A percentile compares a stretch with the other conserved stretches of the same genome.
Evolutionary conservation across 2,113 vertebrate species (phyloP).

Genomic region (Zeus faber): DNA sequence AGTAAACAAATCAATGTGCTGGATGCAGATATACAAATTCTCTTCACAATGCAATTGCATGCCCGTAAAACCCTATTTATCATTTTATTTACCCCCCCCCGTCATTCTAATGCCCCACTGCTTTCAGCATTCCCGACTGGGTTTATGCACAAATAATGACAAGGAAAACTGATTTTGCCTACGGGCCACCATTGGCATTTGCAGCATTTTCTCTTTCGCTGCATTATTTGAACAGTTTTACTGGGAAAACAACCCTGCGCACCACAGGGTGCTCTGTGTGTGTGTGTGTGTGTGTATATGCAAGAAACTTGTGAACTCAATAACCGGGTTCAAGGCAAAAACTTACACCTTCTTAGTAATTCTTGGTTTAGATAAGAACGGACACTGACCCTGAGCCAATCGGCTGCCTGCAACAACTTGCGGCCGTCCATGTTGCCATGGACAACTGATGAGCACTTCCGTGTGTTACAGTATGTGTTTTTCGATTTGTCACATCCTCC

Average conservation of each 20-base stretch:
- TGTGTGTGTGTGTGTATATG: constrained; percentile 31
- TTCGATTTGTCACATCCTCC: too few relatives aligned
- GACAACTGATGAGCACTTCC: not conserved
- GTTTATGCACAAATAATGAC: constrained; percentile 7
- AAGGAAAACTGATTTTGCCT: constrained; percentile 19
- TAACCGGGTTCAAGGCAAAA: constrained; percentile 40
- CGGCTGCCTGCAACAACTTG: not conserved
- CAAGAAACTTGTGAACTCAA: constrained; percentile 45
- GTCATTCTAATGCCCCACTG: constrained; percentile 21
- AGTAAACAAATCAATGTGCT: not conserved
- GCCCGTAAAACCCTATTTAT: not conserved
- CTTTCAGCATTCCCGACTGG: constrained; percentile 22
- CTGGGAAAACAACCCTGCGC: constrained; percentile 39
- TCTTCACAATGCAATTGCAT: not conserved
- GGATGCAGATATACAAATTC: not conserved
- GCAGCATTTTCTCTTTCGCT: constrained; percentile 32
- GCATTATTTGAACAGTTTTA: constrained; percentile 26
- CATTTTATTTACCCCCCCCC: not conserved
- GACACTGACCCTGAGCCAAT: constrained; percentile 26
- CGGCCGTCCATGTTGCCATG: not conserved
- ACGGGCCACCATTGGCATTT: constrained; percentile 30
- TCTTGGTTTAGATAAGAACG: constrained; percentile 34
- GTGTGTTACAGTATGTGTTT: not conserved
- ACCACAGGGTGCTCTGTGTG: constrained; percentile 35
- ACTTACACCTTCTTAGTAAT: constrained; percentile 20